phyloP scores from a whole-genome alignment of 2,113 vertebrate genomes.

The Cyanistes caeruleus region DNA sequence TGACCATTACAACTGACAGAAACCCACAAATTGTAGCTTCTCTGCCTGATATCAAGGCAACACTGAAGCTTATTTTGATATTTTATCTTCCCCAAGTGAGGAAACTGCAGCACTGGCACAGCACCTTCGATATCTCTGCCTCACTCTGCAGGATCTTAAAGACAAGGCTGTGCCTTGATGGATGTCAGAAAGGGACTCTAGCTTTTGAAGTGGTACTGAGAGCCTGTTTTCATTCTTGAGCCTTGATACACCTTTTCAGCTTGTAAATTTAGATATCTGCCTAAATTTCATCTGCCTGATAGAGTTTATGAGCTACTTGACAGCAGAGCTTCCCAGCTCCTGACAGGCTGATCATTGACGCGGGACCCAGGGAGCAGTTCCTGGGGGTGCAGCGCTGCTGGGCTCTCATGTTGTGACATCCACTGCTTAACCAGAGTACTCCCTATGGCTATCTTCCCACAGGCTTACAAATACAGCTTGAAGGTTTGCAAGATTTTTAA shows the following conservation, averaged over 20 bases:
- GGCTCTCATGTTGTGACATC: background rate
- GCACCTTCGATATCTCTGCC: background rate
- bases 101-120: background rate
- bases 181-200: background rate
- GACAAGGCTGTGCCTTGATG: background rate
- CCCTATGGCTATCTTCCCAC: background rate
- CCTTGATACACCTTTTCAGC: background rate
- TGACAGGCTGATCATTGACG: fast-evolving
- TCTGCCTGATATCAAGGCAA: background rate
- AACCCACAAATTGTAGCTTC: fast-evolving
- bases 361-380: fast-evolving
- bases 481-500: background rate
- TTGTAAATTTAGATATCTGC: background rate
- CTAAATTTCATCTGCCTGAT: background rate
- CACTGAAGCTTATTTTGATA: background rate
- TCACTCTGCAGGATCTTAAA: background rate
- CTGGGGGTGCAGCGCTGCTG: fast-evolving
- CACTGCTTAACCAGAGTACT: background rate
- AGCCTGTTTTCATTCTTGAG: background rate
- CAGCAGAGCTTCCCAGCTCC: background rate
- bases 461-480: background rate
- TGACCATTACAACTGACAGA: background rate
- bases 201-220: background rate
- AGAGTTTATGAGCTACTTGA: background rate
- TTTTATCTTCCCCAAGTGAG: background rate